Percentiles rank a stretch among this genome's conserved stretches.
Evolutionary conservation across 2,113 vertebrate genomes (phyloP).

Genomic region (Gasterosteus aculeatus): DNA sequence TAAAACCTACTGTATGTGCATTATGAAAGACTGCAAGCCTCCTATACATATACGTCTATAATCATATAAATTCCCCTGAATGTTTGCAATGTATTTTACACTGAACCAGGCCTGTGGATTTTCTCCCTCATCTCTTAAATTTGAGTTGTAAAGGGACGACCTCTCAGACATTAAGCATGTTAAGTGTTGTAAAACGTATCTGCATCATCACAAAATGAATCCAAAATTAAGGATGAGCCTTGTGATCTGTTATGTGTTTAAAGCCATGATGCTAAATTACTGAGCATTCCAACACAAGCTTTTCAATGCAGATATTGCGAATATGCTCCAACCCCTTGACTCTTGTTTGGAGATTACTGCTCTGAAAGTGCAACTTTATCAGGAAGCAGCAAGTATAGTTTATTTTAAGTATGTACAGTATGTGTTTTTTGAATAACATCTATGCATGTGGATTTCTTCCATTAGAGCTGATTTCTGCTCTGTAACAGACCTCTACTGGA

Average conservation of each 20-base stretch:
- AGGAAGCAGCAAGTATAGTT: too few species aligned
- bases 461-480: conserved; percentile 17
- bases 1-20: not conserved
- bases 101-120: not conserved
- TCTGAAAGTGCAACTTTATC: not conserved
- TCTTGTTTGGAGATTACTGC: not conserved
- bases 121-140: not conserved
- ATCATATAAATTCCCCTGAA: not conserved
- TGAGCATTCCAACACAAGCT: not conserved
- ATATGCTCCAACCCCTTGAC: not conserved
- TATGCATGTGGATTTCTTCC: not conserved
- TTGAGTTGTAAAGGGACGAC: not conserved
- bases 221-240: not conserved
- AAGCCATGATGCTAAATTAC: not conserved
- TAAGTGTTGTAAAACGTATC: not conserved
- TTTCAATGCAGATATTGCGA: not conserved
- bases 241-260: conserved; percentile 1
- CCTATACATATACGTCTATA: not conserved
- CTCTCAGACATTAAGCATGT: not conserved
- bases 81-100: not conserved
- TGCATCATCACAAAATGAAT: too few species aligned
- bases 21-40: not conserved
- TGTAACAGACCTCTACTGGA: conserved; percentile 25
- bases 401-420: not conserved
- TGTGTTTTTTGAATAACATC: not conserved